Percentiles rank a stretch among this genome's conserved stretches.
Conservation (phyloP, 2,797 vertebrate species). For the Gymnoscopelus braueri region DNA sequence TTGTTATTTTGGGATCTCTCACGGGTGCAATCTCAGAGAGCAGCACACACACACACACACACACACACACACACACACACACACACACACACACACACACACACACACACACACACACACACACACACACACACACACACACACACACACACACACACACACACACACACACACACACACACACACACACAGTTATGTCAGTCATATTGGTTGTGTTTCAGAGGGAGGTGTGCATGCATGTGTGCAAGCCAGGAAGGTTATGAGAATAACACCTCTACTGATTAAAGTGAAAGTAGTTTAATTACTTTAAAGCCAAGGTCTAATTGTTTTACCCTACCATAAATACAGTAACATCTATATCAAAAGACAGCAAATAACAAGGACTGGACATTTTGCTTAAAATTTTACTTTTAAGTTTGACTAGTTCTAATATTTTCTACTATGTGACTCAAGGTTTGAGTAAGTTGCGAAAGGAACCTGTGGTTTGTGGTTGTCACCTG, state of each 20-base stretch:
- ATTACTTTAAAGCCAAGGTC: too few relatives aligned
- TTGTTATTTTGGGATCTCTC: conserved; percentile 84
- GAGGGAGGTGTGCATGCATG: neutral
- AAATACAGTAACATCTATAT: too few relatives aligned
- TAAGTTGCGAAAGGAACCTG: neutral
- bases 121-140: conserved; percentile 20
- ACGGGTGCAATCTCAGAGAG: conserved; percentile 74
- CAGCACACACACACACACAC: conserved; percentile 62
- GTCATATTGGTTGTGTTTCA: conserved; percentile 38
- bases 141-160: conserved; percentile 9
- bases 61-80: conserved; percentile 34
- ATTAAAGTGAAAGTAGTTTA: too few relatives aligned
- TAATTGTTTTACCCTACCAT: too few relatives aligned
- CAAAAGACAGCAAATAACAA: too few relatives aligned
- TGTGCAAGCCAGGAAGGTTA: too few relatives aligned
- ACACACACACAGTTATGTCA: conserved; percentile 54
- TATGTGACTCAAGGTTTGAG: neutral
- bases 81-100: conserved; percentile 11
- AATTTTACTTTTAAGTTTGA: too few relatives aligned
- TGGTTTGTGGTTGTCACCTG: neutral
- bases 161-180: conserved; percentile 30
- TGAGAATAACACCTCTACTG: too few relatives aligned
- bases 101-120: conserved; percentile 9
- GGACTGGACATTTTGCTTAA: too few relatives aligned
- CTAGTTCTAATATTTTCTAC: neutral